These are phyloP conservation scores for Drosophila atripex DNA, from an alignment of 2,888 invertebrate genomes.

Conservation along the genomic window DNA sequence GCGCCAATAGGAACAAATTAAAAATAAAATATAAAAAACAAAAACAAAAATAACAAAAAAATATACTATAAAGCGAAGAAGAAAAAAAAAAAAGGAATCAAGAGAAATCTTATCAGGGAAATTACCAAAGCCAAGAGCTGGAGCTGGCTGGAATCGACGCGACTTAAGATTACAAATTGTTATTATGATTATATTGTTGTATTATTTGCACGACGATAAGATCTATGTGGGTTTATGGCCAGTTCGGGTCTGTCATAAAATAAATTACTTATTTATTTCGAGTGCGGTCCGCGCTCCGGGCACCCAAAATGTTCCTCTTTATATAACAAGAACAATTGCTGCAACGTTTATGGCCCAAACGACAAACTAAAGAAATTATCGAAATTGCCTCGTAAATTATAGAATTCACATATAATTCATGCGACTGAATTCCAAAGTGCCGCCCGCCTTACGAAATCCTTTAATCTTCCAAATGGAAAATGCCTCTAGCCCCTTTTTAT, in stretches of 20 bases:
- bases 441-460: constrained; percentile 43
- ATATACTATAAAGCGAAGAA: constrained; percentile 1
- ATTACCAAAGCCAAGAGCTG: constrained; percentile 50
- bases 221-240: constrained; percentile 59
- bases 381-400: constrained; percentile 73
- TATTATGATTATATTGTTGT: constrained; percentile 67
- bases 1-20: constrained; percentile 32
- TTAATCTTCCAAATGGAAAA: constrained; percentile 34
- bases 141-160: constrained; percentile 62
- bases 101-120: constrained; percentile 63
- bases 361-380: constrained; percentile 62
- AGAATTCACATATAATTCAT: constrained; percentile 42
- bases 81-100: constrained; percentile 11
- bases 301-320: constrained; percentile 24
- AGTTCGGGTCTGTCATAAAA: constrained; percentile 55
- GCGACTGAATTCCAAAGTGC: constrained; percentile 29
- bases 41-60: constrained; percentile 14
- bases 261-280: constrained; percentile 77
- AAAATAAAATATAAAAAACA: constrained; percentile 33
- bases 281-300: constrained; percentile 25
- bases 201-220: constrained; percentile 71
- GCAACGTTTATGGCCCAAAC: constrained; percentile 45
- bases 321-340: constrained; percentile 46
- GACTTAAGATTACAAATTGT: constrained; percentile 67
- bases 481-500: constrained; percentile 8